Evolutionary conservation across 2,888 invertebrate species (phyloP), one percentile per base, ranked within the genome.

Genomic region (Escarpia spicata): DNA sequence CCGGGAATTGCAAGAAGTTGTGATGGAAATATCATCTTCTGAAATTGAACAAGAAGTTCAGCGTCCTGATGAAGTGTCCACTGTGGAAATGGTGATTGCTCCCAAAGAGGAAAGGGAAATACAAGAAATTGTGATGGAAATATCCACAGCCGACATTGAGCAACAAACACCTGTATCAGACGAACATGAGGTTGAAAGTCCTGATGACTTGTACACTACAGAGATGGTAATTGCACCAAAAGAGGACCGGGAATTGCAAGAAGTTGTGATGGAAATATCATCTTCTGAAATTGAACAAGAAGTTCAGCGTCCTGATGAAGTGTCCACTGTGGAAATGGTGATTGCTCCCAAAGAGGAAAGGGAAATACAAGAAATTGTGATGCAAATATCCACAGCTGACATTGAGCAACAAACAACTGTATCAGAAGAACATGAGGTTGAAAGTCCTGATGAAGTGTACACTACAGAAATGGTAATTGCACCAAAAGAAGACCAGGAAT

Each of bases 1-100:
- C 52, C 58, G 90, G 43, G 91, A 92, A 10, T 91, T 92, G 1
- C 91, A 89, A n/a, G 93, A 93, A 43, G 90, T 92, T 15, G 37
- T 75, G 75, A 75, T 93, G 31, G 43, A 92, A 6, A 91, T 93
- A 3, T 91, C 92, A 26, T 93, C 92, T 92, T 92, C 92, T 90
- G 75, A 75, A 15, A 75, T 75, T 75, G 75, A 75, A 26, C 75
- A 60, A 92, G 75, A 3, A n/a, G 75, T 75, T 75, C 26, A 75
- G n/a, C 43, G n/a, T 90, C 31, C 92, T 92, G 44, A 43, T 44
- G 45, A 45, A 26, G 91, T 26, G n/a, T 37, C 12, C 31, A 45
- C 52, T 75, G 2, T 26, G 6, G 75, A 75, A 75, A 75, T 75
- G 4, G 75, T 75, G 75, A 4, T 75, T 75, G 26, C 90, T 37